Evolutionary conservation across 2,888 invertebrate species (phyloP).

Genomic region (Pasiphila rectangulata): DNA sequence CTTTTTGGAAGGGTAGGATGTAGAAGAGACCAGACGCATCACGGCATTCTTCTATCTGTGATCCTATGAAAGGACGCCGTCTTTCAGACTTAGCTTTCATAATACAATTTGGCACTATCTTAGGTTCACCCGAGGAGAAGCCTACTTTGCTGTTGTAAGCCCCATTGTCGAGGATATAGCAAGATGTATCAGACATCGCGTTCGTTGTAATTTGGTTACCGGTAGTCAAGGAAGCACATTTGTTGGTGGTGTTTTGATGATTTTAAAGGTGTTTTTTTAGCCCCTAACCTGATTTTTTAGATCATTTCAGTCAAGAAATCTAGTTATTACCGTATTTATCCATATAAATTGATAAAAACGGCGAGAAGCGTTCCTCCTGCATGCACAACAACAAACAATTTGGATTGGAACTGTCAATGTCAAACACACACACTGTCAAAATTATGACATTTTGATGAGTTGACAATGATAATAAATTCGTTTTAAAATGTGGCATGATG

Average conservation of each 20-base stretch:
- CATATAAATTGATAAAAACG: too few species aligned
- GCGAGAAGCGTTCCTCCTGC: too few species aligned
- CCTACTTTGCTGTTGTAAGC: constrained; percentile 93
- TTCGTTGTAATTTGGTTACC: constrained; percentile 39
- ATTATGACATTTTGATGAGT: too few species aligned
- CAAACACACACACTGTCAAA: too few species aligned
- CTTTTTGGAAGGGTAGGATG: constrained; percentile 96
- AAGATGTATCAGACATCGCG: constrained; percentile 67
- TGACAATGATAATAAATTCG: too few species aligned
- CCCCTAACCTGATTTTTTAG: too few species aligned
- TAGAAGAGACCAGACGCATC: constrained; percentile 97
- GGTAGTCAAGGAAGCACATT: constrained; percentile 23
- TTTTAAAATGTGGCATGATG: too few species aligned
- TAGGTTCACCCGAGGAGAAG: constrained; percentile 85
- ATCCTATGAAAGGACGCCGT: constrained; percentile 93
- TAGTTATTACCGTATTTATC: too few species aligned
- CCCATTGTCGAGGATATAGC: constrained; percentile 92
- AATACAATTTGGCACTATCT: constrained; percentile 94
- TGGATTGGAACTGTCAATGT: too few species aligned
- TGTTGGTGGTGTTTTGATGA: not conserved
- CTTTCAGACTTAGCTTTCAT: constrained; percentile 99
- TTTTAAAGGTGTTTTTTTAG: too few species aligned
- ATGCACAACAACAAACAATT: too few species aligned
- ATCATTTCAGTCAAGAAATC: not conserved
- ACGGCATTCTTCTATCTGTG: constrained; percentile 96